Base-by-base conservation (phyloP, 1,140 invertebrate species). In the Streblospio benedicti region DNA sequence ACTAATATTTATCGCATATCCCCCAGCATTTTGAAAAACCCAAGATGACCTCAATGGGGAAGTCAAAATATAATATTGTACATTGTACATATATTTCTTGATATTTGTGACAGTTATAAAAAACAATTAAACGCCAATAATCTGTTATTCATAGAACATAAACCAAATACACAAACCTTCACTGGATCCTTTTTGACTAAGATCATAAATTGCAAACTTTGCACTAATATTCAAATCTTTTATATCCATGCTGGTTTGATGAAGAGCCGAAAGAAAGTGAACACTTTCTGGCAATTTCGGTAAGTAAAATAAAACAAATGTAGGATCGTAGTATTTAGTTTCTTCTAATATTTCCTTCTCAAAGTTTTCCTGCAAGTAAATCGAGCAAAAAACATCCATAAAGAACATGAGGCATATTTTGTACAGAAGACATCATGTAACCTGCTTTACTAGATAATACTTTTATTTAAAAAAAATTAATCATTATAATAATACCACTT, bases 281-380 rank as follows among this genome's bases (percentile, higher is more conserved):
- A 45, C 20, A 45, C 38, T 32, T 27, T 45, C 38, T 18, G 38
- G 55, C 25, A 43, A 25, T 28, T 18, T 44, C 25, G 20, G 20
- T 45, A 44, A 0, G 27, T 57, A 57, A 27, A 57, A 44, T 20
- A 25, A 57, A 27, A 57, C 27, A 2, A 57, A 18, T 18, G 47
- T 45, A 1, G 55, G 55, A 16, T 45, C 55, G 47, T 57, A 57
- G 28, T 57, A 44, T n/a, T 44, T 57, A 43, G 35, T 44, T 30
- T 25, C 20, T 4, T 44, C 33, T 4, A 45, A 27, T n/a, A 57
- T 28, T 14, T 31, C 28, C 5, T 57, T 43, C 9, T 57, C 55
- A 45, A 57, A 57, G 35, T 41, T 57, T 18, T 28, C 38, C 55
- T 57, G 35, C 6, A n/a, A 25, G 4, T 5, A 47, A 4, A 47